Conservation (phyloP, 2,797 vertebrate genomes). For the Phylloscopus collybita region DNA sequence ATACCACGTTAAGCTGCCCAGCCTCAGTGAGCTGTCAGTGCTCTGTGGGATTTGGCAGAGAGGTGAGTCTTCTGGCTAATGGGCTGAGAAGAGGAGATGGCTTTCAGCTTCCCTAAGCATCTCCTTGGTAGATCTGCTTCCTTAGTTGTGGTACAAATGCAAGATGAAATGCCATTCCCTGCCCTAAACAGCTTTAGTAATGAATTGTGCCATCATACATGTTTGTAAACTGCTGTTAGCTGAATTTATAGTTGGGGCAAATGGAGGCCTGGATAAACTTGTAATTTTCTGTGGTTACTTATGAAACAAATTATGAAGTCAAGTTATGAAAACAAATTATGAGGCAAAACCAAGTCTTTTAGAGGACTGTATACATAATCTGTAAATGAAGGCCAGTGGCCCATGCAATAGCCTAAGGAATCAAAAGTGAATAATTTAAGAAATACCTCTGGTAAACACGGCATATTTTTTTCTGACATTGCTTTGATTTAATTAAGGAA, state of each 20-base stretch:
- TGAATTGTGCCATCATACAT: not conserved
- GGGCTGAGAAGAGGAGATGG: not conserved
- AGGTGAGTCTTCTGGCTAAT: not conserved
- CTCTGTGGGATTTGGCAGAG: not conserved
- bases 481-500: not conserved
- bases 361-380: not conserved
- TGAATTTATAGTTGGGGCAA: not conserved
- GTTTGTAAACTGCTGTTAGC: not conserved
- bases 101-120: not conserved
- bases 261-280: not conserved
- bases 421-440: not conserved
- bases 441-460: not conserved
- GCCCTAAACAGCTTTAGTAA: not conserved
- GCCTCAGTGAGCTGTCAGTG: not conserved
- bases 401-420: not conserved
- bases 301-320: not conserved
- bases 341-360: not conserved
- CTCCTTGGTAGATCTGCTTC: not conserved
- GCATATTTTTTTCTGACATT: not conserved
- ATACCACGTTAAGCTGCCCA: not conserved
- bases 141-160: not conserved
- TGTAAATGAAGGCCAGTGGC: not conserved
- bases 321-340: too few relatives aligned
- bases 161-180: not conserved
- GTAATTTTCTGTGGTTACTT: not conserved